Evolutionary conservation across 2,888 invertebrate species (phyloP), one percentile per base, ranked within the genome.

Genomic region (Ennomos erosarius): DNA sequence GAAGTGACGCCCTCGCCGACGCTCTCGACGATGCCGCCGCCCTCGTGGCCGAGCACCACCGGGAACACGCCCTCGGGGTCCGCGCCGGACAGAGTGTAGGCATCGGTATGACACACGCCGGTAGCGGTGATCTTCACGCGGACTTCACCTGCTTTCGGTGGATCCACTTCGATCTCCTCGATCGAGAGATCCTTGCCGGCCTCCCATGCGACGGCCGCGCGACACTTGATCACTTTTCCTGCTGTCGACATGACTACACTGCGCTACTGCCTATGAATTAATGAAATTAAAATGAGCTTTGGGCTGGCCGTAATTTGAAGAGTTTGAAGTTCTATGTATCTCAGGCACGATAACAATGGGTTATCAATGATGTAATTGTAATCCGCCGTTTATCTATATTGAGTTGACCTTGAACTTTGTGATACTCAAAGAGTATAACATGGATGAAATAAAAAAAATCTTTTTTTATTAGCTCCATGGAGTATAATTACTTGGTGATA

Each of bases 181-280:
- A 99, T 94, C 1, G 94, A 94, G 33, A 99, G 92, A 8, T 98
- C 97, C 78, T 97, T 94, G 70, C 98, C 98, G 51, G 98, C 95
- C 74, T 95, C 97, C 99, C 99, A 99, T 5, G 99, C 99, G 12
- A 99, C 98, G 1, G 99, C 99, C 16, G 99, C 99, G 79, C 94
- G 95, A 85, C 99, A 99, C 75, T 94, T 95, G 70, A 99, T 99
- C 46, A 95, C 94, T 96, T 96, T 83, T 38, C 88, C 89, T 67
- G 79, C 83, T 59, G 91, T 92, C 55, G 90, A 85, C 90, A 90
- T 91, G 69, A 64, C 84, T 61, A 56, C 60, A 66, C 71, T 66
- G 59, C 55, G 63, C 65, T 51, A 69, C 70, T 68, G 71, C 71
- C 70, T 73, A 70, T 62, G 62, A 67, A 67, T 51, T 76, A 84